phyloP scores from a whole-genome alignment of 1,140 invertebrate species.

The Cyphomyrmex costatus region DNA sequence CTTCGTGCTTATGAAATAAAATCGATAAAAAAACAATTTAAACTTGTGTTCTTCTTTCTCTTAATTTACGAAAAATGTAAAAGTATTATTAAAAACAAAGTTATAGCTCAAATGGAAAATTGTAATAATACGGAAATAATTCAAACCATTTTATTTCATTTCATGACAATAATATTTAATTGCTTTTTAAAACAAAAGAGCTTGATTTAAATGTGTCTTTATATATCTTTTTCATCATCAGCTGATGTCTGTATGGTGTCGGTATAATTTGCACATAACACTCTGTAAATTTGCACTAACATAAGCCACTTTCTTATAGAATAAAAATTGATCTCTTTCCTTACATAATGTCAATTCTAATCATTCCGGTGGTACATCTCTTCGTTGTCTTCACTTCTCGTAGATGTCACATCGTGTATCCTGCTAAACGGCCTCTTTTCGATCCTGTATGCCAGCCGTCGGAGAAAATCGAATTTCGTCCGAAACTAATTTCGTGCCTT shows the following conservation, averaged over 20 bases:
- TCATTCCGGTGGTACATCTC: constrained; percentile 46
- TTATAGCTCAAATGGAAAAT: background rate
- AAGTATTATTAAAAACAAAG: background rate
- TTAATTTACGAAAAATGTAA: background rate
- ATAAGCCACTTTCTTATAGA: background rate
- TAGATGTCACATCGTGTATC: constrained; percentile 36
- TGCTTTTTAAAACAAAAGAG: background rate
- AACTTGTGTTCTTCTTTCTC: background rate
- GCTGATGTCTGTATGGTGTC: background rate
- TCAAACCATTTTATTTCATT: background rate
- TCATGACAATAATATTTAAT: background rate
- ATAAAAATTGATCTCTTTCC: constrained; percentile 58
- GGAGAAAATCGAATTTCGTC: constrained; percentile 82
- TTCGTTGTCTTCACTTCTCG: constrained; percentile 33
- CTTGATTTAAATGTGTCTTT: constrained; percentile 8
- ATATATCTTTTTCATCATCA: background rate
- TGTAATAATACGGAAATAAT: background rate
- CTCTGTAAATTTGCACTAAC: background rate
- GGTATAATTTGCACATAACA: background rate
- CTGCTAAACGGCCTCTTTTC: constrained; percentile 19
- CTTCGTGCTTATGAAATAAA: background rate
- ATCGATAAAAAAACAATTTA: background rate
- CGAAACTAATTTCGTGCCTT: constrained; percentile 85
- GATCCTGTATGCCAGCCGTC: constrained; percentile 40
- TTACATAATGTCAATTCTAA: constrained; percentile 60